These are phyloP conservation scores for Isichthys henryi DNA, from an alignment of 2,113 vertebrate genomes.

Conservation along the genomic window DNA sequence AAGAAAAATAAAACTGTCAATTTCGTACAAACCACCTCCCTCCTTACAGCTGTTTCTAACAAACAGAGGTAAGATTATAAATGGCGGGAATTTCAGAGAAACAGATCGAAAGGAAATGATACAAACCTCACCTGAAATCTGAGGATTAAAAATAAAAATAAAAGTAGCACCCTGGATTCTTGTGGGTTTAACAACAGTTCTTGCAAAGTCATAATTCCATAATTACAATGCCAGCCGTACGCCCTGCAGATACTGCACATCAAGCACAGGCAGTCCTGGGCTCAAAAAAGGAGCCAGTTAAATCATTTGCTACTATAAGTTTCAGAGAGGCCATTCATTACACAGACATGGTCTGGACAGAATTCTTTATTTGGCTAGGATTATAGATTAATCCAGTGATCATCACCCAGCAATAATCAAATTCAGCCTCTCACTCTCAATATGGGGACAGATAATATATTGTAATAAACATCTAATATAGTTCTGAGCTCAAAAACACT, in stretches of 20 bases:
- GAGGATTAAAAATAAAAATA: not conserved
- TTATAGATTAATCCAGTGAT: not conserved
- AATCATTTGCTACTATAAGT: not conserved
- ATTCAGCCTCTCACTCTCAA: not conserved
- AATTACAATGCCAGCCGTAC: not conserved
- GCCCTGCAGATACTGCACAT: not conserved
- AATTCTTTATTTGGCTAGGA: not conserved
- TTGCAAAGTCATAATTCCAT: not conserved
- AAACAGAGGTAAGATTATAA: not conserved
- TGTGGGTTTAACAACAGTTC: not conserved
- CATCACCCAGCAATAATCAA: not conserved
- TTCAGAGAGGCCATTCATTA: not conserved
- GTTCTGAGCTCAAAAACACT: not conserved
- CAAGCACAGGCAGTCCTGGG: not conserved
- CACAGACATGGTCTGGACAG: not conserved
- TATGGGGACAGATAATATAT: not conserved
- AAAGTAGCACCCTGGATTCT: not conserved
- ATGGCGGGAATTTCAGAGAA: not conserved
- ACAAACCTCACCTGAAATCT: not conserved
- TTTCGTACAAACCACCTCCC: slow-evolving; percentile 1
- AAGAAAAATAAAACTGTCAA: not conserved
- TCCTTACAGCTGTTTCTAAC: not conserved
- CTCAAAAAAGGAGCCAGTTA: not conserved
- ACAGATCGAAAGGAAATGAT: not conserved
- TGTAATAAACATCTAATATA: not conserved